Base-by-base conservation (phyloP, 2,113 vertebrate genomes). In the Neopipo cinnamomea region DNA sequence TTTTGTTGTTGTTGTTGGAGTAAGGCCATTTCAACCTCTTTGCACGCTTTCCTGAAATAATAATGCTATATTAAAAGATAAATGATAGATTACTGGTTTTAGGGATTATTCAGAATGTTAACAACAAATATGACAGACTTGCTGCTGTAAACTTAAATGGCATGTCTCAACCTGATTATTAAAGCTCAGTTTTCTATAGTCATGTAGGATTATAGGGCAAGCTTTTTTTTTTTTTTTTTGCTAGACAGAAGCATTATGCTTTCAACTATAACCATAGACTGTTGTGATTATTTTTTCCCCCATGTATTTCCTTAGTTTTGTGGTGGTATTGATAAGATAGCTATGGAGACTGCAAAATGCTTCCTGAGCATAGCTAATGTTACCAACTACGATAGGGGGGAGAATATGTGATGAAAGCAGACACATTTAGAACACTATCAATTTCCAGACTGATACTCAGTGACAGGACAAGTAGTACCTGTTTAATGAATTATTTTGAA, bases 1-100 rank as follows among this genome's bases (percentile, higher is more conserved):
- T 98, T 98, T 97, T 97, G 81, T 93, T 96, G 27, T 94, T 94
- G 68, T 86, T 88, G 61, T 95, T 97, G 94, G 97, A 97, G 96
- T 97, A 95, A 97, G 80, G 95, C 96, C 91, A 97, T 98, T 98
- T 94, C 74, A 90, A 68, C 90, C 56, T 95, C 2, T 3, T 91
- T 96, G 91, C 86, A 95, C 21, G 58, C 67, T 97, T 97, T 98
- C 82, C 88, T 96, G 93, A 97, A 98, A 97, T 97, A 97, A 97
- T 97, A 96, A 93, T 62, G 79, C 55, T 91, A 70, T 95, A 97
- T 97, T 97, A 96, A 97, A 97, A 97, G 95, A 96, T 95, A 97
- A 97, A 97, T 96, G 96, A 97, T 97, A 97, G 93, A 97, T 97
- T 95, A 97, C 89, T 90, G 46, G 91, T 98, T 97, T 97, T 97